phyloP scores from a whole-genome alignment of 1,140 invertebrate genomes.

The Temnothorax nylanderi region DNA sequence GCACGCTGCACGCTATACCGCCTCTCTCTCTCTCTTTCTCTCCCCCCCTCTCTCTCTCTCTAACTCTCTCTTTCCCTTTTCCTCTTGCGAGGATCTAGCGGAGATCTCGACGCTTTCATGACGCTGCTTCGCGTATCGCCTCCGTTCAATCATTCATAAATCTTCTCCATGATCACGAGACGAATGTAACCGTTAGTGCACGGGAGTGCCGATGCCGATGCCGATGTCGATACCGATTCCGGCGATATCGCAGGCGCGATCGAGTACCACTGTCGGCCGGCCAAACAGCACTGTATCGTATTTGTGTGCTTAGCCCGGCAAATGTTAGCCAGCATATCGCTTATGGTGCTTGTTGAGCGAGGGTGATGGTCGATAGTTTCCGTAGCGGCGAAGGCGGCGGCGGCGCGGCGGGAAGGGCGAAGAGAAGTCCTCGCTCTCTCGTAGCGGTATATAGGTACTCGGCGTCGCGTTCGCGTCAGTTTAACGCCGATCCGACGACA shows the following conservation, averaged over 20 bases:
- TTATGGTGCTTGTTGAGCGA: conserved; percentile 82
- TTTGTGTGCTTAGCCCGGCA: conserved; percentile 84
- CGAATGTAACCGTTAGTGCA: conserved; percentile 47
- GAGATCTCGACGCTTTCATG: not conserved
- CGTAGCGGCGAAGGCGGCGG: conserved; percentile 35
- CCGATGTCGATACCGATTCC: not conserved
- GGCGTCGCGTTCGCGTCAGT: conserved; percentile 42
- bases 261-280: conserved; percentile 72
- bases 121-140: not conserved
- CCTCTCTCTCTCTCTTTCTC: not conserved
- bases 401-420: conserved; percentile 41
- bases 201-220: not conserved
- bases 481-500: conserved; percentile 51
- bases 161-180: conserved; percentile 57
- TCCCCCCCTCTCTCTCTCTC: not conserved
- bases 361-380: conserved; percentile 75
- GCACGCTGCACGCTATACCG: not conserved
- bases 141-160: conserved; percentile 61
- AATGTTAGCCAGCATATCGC: conserved; percentile 86
- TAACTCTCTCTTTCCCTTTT: not conserved
- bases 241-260: conserved; percentile 48
- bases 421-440: conserved; percentile 42
- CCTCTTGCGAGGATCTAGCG: not conserved
- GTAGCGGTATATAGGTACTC: conserved; percentile 14
- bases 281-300: conserved; percentile 80